Base-by-base conservation (phyloP, 30 jellyfish, hydroid and myxozoan genomes). In the Mastigias papua region DNA sequence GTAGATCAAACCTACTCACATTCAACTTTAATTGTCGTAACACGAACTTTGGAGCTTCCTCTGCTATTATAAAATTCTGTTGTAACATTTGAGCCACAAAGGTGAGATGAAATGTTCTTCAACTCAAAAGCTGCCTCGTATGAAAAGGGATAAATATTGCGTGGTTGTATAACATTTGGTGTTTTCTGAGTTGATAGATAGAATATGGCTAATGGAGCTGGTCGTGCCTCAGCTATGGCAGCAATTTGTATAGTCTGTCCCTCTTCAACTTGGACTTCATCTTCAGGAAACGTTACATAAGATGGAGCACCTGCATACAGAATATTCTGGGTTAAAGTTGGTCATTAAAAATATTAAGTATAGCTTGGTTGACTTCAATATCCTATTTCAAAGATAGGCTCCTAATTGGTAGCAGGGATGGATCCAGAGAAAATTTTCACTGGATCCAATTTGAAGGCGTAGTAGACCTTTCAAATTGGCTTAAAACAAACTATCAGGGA, bases 201-300 rank as follows among this genome's bases (percentile, higher is more conserved):
- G 35, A 72, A 72, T n/a, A 23, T 34, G 61, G 35, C 83, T 6
- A 22, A 34, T 20, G 83, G 83, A 15, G 23, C 42, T 3, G 83
- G 83, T 17, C 35, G 34, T 1, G 83, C 83, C 0, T 48, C 46
- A 2, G 63, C 83, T 27, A 33, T 34, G 25, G 68, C 67, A 9
- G 15, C 68, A 19, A 35, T 35, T 23, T 37, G 83, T 35, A 72
- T 1, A 17, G 42, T 72, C 69, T 48, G 31, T 9, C 83, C 83
- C 42, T 33, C 68, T 1, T 37, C 42, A 2, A 42, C 69, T 4
- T 8, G 27, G 68, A 42, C 42, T 5, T 72, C 68, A 34, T 48
- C 22, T 25, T 61, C 19, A 72, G 83, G 83, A 27, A n/a, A 68
- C 1, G 37, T 1, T 34, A 35, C 16, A 31, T 34, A 34, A 10